Evolutionary conservation across 2,888 invertebrate species (phyloP), one percentile per base, ranked within the genome.

Genomic region (Metellina segmentata): DNA sequence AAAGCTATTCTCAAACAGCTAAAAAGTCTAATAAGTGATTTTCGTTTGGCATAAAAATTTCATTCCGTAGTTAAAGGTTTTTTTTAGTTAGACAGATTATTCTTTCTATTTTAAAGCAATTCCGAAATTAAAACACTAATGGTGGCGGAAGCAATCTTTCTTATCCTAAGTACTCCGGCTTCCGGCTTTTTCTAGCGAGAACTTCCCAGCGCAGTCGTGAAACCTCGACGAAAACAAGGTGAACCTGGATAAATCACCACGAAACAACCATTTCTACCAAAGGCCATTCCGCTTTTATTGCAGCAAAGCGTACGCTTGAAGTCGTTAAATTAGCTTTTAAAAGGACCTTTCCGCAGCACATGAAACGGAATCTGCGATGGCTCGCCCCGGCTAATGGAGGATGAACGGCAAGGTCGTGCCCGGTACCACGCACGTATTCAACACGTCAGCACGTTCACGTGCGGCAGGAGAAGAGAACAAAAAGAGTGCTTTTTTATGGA

Each of bases 391-490:
- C 61, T 61, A 61, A 61, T 61, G 61, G 61, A 61, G 16, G 61
- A 61, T 61, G 16, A 11, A 61, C 61, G 61, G 61, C 61, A 61
- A 61, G 61, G 61, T 61, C 61, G 61, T 61, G 34, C 34, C 34
- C 34, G 34, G 34, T 34, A 34, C 34, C 34, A 34, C 34, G 34
- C 34, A 34, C 34, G 34, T 34, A 34, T 34, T 16, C 61, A 8
- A 61, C 61, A 61, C 61, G 61, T 61, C 61, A 61, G 61, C 61
- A 61, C 61, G 61, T 61, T 61, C 61, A 61, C 61, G 61, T 61
- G 61, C 61, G 61, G 61, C 61, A 16, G 61, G 11, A 16, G 16
- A 61, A 6, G 61, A 61, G 16, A 61, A 61, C 61, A 61, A 61
- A 61, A 61, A 61, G 61, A 61, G 13, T 61, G 61, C 61, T 61